Conservation (phyloP, 2,113 vertebrate genomes). For the Pollachius pollachius region DNA sequence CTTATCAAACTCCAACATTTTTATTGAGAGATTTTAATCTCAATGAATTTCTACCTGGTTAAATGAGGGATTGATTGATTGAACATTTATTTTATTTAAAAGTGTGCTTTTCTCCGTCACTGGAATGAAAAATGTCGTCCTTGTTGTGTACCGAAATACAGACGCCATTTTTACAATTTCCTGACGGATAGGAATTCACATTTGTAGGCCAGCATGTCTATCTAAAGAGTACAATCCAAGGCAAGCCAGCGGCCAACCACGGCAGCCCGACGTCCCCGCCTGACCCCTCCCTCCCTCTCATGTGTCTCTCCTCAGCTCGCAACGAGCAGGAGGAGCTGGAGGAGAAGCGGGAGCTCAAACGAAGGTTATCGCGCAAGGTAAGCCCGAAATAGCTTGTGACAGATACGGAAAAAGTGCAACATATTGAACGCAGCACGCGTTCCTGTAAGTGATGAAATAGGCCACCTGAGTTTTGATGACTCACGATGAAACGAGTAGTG, state of each 20-base stretch:
- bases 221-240: neutral
- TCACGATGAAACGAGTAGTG: constrained; percentile 20
- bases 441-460: neutral
- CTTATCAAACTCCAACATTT: too few species aligned
- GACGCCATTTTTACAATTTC: too few species aligned
- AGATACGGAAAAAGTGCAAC: neutral
- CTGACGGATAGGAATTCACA: too few species aligned
- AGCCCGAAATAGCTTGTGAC: constrained; percentile 44
- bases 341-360: constrained; percentile 96
- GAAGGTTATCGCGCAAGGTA: constrained; percentile 93
- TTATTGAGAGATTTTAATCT: too few species aligned
- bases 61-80: too few species aligned
- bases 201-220: constrained; percentile 2
- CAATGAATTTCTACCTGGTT: too few species aligned
- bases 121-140: neutral
- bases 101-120: neutral
- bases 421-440: neutral
- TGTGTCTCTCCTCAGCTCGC: constrained; percentile 77
- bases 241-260: constrained; percentile 6
- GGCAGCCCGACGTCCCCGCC: neutral
- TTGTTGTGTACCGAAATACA: constrained; percentile 10
- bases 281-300: constrained; percentile 15
- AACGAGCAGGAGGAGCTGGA: constrained; percentile 98
- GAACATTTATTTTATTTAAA: neutral
- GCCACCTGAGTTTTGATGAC: constrained; percentile 32